A percentile compares a stretch with the other conserved stretches of the same genome.
phyloP scores from a whole-genome alignment of 2,888 invertebrate species.

The Synanthedon vespiformis region DNA sequence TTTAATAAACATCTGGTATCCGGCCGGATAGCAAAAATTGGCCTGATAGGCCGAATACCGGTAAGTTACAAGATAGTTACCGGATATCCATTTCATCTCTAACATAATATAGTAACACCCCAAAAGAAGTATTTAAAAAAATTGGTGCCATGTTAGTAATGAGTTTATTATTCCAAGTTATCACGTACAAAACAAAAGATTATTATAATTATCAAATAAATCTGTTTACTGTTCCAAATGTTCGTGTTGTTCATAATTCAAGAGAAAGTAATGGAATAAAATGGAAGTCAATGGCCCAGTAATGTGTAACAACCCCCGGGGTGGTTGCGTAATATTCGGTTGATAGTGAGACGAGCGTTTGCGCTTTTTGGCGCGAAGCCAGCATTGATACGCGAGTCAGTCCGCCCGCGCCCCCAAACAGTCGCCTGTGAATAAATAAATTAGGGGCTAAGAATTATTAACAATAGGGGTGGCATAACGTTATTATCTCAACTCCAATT shows the following conservation, averaged over 20 bases:
- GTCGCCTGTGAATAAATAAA: not conserved
- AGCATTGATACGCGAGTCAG: not conserved
- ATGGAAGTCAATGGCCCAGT: slow-evolving; percentile 21
- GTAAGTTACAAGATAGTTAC: too few species aligned
- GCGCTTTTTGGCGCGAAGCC: slow-evolving; percentile 1
- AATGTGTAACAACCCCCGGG: slow-evolving; percentile 15
- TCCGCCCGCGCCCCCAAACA: not conserved
- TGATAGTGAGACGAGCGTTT: not conserved
- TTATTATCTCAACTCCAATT: not conserved
- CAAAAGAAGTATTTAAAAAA: too few species aligned
- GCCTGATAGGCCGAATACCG: too few species aligned
- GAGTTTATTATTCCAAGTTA: too few species aligned
- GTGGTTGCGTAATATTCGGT: slow-evolving; percentile 9
- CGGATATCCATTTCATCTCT: too few species aligned
- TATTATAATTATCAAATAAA: too few species aligned
- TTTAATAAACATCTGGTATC: too few species aligned
- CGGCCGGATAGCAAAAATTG: too few species aligned
- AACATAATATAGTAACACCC: too few species aligned
- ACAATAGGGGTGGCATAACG: not conserved
- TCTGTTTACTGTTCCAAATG: not conserved
- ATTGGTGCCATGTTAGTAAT: too few species aligned
- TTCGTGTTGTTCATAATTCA: slow-evolving; percentile 11
- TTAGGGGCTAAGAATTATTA: slow-evolving; percentile 1
- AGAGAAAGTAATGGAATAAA: slow-evolving; percentile 16
- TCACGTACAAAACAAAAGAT: too few species aligned